These are phyloP conservation scores for Plecotus auritus DNA, from an alignment of 2,113 vertebrate species.

Conservation along the genomic window DNA sequence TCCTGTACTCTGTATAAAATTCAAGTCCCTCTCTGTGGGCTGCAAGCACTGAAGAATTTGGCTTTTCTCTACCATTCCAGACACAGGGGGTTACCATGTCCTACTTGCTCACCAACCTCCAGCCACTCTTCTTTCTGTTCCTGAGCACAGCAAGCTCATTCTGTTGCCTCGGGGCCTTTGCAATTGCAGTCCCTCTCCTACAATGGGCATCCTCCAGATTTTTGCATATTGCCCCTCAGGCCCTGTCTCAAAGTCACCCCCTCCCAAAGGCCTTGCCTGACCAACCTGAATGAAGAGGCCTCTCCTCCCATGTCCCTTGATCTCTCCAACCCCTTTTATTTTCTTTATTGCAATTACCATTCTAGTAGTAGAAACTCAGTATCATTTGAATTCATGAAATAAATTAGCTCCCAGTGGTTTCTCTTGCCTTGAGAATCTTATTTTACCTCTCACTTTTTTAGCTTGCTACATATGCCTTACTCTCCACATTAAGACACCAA, in stretches of 20 bases:
- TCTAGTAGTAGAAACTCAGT: neutral
- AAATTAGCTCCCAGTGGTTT: neutral
- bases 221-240: neutral
- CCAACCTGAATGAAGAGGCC: neutral
- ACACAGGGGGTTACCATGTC: rapidly evolving
- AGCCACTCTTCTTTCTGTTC: neutral
- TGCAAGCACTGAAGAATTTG: neutral
- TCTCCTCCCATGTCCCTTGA: neutral
- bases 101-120: neutral
- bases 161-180: neutral
- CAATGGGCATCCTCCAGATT: neutral
- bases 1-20: neutral
- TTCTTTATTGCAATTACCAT: neutral
- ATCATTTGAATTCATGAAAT: neutral
- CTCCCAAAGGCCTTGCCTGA: neutral
- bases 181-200: neutral
- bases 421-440: neutral
- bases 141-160: neutral
- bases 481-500: neutral
- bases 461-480: neutral
- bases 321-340: neutral
- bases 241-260: neutral
- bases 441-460: neutral
- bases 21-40: neutral
- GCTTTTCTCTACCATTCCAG: neutral